Base-by-base conservation (phyloP, 37 sponge, comb jelly and placozoan genomes). In the Spongilla lacustris region DNA sequence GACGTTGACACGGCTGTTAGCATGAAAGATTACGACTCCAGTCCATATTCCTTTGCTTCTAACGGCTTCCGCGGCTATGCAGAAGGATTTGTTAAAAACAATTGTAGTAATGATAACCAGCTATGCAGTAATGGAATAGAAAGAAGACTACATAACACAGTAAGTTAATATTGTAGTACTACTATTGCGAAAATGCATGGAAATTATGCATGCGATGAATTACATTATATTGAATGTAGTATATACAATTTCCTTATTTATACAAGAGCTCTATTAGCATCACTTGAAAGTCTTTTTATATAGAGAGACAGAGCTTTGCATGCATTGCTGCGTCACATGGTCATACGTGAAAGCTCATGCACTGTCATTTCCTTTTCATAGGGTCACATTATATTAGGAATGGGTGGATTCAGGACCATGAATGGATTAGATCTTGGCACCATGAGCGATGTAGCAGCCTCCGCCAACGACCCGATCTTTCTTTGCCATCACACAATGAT, bases 401-500 rank as follows among this genome's bases (percentile, higher is more conserved):
- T 66, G 30, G 88, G 88, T 4, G 83, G 82, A 58, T 25, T 81
- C 49, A 10, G 49, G 30, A 36, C 73, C 24, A 71, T 19, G 22
- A 26, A 17, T 12, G 73, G 50, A 22, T 37, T 82, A 24, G 74
- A 38, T 41, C 27, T 41, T 25, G 92, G 92, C 14, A n/a, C 48
- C 69, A 80, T 92, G 32, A 46, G 50, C 22, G 76, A 78, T 74
- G 84, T 87, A 1, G 79, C 87, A 46, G 81, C 87, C 26, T 90
- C 94, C 68, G 83, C 90, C 30, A 89, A 86, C 36, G 94, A 93
- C 37, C 94, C 94, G 22, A 74, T 90, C 0, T 93, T 93, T 82
- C 75, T 86, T 37, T n/a, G 86, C 5, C 94, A 93, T 32, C 94
- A 93, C 58, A 34, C 79, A 5, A 93, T 85, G 82, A 68, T 89